A percentile compares a stretch with the other conserved stretches of the same genome.
Conservation (phyloP, 2,113 vertebrate genomes). For the Tiliqua scincoides region DNA sequence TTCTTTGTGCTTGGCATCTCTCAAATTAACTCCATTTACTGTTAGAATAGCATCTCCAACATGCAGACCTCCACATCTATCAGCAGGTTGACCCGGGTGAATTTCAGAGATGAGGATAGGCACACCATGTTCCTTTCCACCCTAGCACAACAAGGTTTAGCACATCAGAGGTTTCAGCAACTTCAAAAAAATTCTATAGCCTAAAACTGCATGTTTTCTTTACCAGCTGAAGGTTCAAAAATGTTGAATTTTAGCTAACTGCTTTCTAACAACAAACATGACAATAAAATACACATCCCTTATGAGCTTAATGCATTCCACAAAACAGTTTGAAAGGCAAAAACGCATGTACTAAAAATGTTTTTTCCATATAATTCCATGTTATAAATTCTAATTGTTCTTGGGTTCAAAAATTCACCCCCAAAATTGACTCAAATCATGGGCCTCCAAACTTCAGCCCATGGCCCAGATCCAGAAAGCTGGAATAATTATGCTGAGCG, state of each 20-base stretch:
- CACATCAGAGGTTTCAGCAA: neutral
- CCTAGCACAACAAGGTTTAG: conserved; percentile 72
- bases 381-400: too few species aligned
- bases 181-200: neutral
- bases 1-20: conserved; percentile 98
- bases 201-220: neutral
- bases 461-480: too few species aligned
- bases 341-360: too few species aligned
- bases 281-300: neutral
- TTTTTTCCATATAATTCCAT: too few species aligned
- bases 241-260: neutral
- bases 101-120: conserved; percentile 99
- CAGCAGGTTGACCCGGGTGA: conserved; percentile 92
- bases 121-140: conserved; percentile 97
- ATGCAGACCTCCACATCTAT: conserved; percentile 93
- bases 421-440: too few species aligned
- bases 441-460: too few species aligned
- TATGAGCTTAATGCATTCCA: too few species aligned
- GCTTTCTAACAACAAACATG: neutral
- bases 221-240: neutral
- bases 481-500: too few species aligned
- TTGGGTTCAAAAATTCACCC: too few species aligned
- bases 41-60: conserved; percentile 97
- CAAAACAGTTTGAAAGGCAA: too few species aligned
- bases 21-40: conserved; percentile 95